These are phyloP conservation scores for Myotis daubentonii DNA, from an alignment of 2,797 vertebrate genomes.

Conservation along the genomic window DNA sequence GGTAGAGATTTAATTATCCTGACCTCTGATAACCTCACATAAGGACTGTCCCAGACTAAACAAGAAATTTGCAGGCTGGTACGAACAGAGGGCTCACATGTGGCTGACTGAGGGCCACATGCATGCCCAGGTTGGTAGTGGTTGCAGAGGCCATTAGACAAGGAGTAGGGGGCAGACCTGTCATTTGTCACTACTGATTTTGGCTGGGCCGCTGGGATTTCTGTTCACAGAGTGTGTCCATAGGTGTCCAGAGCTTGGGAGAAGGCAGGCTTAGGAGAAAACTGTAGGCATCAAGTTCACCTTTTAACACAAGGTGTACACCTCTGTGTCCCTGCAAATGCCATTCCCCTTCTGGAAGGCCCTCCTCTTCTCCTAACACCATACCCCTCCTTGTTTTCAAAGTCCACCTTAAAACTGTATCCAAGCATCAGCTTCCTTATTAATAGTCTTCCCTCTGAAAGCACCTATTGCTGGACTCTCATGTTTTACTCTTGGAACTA, in stretches of 20 bases:
- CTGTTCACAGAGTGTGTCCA: slow-evolving; percentile 83
- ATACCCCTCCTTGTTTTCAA: background rate
- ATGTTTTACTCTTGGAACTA: background rate
- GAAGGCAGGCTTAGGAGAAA: background rate
- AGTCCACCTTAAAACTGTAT: background rate
- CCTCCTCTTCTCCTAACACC: background rate
- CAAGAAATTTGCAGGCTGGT: slow-evolving; percentile 19
- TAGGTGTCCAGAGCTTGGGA: background rate
- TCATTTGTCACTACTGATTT: slow-evolving; percentile 91
- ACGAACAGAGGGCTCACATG: background rate
- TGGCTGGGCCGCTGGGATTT: slow-evolving; percentile 91
- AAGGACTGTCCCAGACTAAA: background rate
- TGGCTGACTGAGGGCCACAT: background rate
- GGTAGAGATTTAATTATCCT: background rate
- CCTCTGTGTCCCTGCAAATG: background rate
- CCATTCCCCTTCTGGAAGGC: background rate
- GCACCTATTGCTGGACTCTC: background rate
- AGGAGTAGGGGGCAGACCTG: slow-evolving; percentile 89
- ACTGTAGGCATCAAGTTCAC: background rate
- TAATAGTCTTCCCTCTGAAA: background rate
- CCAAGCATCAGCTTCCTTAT: background rate
- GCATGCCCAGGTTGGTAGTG: background rate
- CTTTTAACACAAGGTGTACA: background rate
- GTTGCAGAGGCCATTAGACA: slow-evolving; percentile 86
- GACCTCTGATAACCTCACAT: background rate